Percentiles rank a stretch among this genome's conserved stretches.
phyloP scores from a whole-genome alignment of 1,140 invertebrate genomes.

The Bombus confusus region DNA sequence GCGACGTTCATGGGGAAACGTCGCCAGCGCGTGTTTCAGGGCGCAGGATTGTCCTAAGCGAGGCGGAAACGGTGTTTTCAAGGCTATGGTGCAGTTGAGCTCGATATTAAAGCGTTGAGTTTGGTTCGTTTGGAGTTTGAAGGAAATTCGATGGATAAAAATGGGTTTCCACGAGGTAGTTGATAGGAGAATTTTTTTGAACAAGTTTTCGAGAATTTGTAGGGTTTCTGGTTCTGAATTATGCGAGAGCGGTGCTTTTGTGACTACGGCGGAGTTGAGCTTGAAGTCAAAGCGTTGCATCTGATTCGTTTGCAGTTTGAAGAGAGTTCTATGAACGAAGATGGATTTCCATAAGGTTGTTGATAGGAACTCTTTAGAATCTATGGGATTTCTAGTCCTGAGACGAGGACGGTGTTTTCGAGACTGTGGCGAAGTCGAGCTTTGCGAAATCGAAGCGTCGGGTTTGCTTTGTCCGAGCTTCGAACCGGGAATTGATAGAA shows the following conservation, averaged over 20 bases:
- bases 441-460: not conserved
- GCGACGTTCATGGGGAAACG: not conserved
- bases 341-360: no score
- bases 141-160: not conserved
- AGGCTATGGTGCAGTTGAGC: not conserved
- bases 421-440: no score
- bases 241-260: no score
- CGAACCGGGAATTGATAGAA: not conserved
- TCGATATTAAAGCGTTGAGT: not conserved
- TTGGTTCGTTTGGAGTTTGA: not conserved
- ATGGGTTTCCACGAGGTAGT: no score
- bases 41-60: not conserved
- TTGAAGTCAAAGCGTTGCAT: not conserved
- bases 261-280: not conserved
- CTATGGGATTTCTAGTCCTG: no score
- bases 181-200: no score
- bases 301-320: not conserved
- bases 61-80: not conserved
- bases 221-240: no score
- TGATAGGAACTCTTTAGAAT: no score
- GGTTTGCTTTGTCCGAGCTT: not conserved
- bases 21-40: not conserved
- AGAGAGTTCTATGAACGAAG: not conserved
- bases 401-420: no score
- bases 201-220: no score